Base-by-base conservation (phyloP, 2,888 invertebrate species). In the Morpho helenor region DNA sequence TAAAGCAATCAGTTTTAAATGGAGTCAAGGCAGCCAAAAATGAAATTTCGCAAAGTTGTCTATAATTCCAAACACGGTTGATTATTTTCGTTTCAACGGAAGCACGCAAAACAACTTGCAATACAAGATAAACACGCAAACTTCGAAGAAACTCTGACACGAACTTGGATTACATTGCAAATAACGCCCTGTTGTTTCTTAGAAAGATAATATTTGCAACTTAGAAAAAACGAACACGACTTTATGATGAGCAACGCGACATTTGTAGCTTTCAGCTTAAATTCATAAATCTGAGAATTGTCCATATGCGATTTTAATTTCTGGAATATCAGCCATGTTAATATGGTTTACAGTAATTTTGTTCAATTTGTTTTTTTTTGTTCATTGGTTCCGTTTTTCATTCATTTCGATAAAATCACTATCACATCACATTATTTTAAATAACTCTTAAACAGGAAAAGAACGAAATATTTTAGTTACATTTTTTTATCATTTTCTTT, bases 121-220 rank as follows among this genome's bases (percentile, higher is more conserved):
- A 67, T 78, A 81, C 79, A 81, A 81, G 78, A 82, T 74, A 79
- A 80, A 82, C 84, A 85, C 78, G 84, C 83, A 61, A 84, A 83
- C 78, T 84, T 84, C 83, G 79, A 77, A 80, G 85, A 85, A 87
- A 80, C 72, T 69, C 72, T 60, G 71, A 79, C 80, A 81, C 77
- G 76, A 80, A 75, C 70, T 67, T 67, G 69, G 79, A 86, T 84
- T 84, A 84, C 78, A 75, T 74, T 75, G 73, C 73, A 66, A 83
- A 78, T 76, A 70, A 76, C 69, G 66, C 71, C 66, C 71, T 65
- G 62, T 68, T 68, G 67, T 67, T 82, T 81, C 80, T 63, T 55
- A 75, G 80, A 80, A 84, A 66, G 62, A 69, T 67, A 73, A 75
- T 74, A 74, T 74, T 72, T 72, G 75, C 71, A 72, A 73, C 61